Conservation (phyloP, 2,113 vertebrate genomes). For the Corythornis madagascariensis region DNA sequence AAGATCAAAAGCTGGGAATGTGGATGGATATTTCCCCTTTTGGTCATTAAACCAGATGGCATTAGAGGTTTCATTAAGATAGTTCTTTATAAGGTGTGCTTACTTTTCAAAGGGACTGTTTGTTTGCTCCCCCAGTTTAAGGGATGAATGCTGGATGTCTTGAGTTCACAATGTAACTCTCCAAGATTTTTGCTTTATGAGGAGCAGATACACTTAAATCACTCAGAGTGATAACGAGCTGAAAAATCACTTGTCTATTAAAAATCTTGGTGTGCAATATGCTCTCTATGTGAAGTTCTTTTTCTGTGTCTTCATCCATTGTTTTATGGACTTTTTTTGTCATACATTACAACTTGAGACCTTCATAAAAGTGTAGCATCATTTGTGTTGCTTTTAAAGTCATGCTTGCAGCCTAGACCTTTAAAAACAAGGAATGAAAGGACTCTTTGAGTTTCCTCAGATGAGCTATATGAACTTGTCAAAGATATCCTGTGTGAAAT, state of each 20-base stretch:
- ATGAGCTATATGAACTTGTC: conserved; percentile 9
- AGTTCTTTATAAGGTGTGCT: not conserved
- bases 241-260: not conserved
- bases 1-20: not conserved
- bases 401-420: not conserved
- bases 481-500: conserved; percentile 50
- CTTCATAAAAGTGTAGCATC: not conserved
- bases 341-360: not conserved
- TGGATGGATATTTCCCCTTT: not conserved
- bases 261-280: not conserved
- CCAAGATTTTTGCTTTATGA: not conserved
- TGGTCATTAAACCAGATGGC: not conserved
- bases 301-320: not conserved
- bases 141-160: not conserved
- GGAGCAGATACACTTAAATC: not conserved
- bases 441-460: conserved; percentile 14
- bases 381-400: conserved; percentile 11
- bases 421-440: not conserved
- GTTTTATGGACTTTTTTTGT: not conserved
- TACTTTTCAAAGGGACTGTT: not conserved
- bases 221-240: not conserved
- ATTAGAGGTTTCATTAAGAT: not conserved
- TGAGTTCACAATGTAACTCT: not conserved
- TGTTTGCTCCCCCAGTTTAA: not conserved
- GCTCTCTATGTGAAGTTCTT: not conserved